Evolutionary conservation across 2,113 vertebrate species (phyloP).

Genomic region (Halcyon malimbica): DNA sequence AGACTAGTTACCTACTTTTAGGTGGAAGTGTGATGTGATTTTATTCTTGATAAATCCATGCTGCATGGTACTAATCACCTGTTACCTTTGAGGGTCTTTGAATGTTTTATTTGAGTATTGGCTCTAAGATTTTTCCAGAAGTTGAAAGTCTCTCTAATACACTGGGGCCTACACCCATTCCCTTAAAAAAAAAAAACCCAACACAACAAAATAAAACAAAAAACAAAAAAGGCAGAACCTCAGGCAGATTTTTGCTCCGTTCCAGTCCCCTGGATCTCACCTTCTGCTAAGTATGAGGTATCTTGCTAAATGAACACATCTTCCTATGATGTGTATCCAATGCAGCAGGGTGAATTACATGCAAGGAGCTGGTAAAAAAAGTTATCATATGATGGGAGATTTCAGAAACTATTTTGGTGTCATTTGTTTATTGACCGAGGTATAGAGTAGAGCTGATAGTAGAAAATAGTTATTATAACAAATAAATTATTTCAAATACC

Average conservation of each 20-base stretch:
- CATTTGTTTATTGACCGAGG: not conserved
- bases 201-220: not conserved
- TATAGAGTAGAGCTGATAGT: not conserved
- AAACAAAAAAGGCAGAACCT: not conserved
- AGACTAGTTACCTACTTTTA: not conserved
- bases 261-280: not conserved
- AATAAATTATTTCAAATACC: not conserved
- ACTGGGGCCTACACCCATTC: not conserved
- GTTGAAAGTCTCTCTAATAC: not conserved
- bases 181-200: not conserved
- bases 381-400: not conserved
- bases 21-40: not conserved
- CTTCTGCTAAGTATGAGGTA: not conserved
- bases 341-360: not conserved
- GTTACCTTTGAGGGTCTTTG: not conserved
- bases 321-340: not conserved
- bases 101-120: not conserved
- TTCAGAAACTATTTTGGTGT: not conserved
- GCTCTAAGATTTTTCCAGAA: not conserved
- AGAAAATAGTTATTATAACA: not conserved
- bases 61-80: not conserved
- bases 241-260: not conserved
- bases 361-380: not conserved
- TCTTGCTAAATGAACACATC: not conserved
- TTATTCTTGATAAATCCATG: not conserved